Percentiles rank a stretch among this genome's conserved stretches.
phyloP scores from a whole-genome alignment of 2,113 vertebrate genomes.

The Nothoprocta perdicaria region DNA sequence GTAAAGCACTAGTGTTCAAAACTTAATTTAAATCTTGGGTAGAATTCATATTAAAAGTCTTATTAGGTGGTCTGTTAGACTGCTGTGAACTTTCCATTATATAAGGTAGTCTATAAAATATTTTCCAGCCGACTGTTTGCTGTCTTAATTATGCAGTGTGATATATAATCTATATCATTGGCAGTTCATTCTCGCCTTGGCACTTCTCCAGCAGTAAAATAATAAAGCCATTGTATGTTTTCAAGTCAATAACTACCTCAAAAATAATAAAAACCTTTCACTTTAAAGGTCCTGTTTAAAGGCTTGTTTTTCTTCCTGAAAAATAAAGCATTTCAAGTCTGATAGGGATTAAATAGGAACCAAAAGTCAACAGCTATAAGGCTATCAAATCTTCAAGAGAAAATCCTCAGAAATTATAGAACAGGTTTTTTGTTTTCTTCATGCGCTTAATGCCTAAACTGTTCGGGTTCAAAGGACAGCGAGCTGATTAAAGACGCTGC shows the following conservation, averaged over 20 bases:
- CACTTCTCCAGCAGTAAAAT: slow-evolving; percentile 64
- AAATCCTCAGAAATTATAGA: neutral
- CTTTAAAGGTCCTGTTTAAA: neutral
- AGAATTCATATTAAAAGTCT: slow-evolving; percentile 50
- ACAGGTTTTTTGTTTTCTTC: slow-evolving; percentile 2
- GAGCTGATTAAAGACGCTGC: slow-evolving; percentile 76
- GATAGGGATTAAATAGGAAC: slow-evolving; percentile 17
- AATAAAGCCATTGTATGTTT: slow-evolving; percentile 3
- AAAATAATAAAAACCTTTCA: slow-evolving; percentile 21
- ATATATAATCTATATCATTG: slow-evolving; percentile 40
- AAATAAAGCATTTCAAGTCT: slow-evolving; percentile 1
- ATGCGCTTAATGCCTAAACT: slow-evolving; percentile 61
- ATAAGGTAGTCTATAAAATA: slow-evolving; percentile 60
- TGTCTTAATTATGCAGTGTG: slow-evolving; percentile 58
- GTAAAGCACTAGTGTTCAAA: slow-evolving; percentile 12
- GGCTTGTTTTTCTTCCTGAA: neutral
- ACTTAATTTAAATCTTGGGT: slow-evolving; percentile 65
- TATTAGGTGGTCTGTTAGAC: slow-evolving; percentile 20
- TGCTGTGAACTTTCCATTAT: slow-evolving; percentile 62
- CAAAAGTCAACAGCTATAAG: neutral
- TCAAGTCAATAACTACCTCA: slow-evolving; percentile 44
- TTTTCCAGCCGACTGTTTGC: slow-evolving; percentile 50
- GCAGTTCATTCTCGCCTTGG: slow-evolving; percentile 26
- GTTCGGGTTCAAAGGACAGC: slow-evolving; percentile 67
- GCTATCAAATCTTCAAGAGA: neutral